Percentiles rank a stretch among this genome's conserved stretches.
phyloP scores from a whole-genome alignment of 2,888 invertebrate species.

The Polyploca ridens region DNA sequence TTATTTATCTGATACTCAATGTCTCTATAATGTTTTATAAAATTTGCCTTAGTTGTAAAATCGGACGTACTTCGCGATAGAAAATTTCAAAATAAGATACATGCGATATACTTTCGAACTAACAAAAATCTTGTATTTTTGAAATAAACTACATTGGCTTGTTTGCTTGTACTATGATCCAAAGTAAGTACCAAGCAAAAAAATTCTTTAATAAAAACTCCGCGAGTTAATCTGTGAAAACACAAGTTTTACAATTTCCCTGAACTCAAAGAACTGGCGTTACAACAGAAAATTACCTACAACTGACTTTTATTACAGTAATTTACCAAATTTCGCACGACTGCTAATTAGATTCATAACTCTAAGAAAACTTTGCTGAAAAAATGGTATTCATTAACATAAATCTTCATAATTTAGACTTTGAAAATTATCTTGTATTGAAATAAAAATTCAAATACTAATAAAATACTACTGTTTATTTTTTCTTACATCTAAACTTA shows the following conservation, averaged over 20 bases:
- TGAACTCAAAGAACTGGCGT: background rate
- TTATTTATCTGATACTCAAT: too few species aligned
- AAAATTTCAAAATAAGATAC: too few species aligned
- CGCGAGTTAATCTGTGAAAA: background rate
- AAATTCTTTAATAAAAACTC: background rate
- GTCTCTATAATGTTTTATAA: too few species aligned
- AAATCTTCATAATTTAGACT: background rate
- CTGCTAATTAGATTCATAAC: constrained; percentile 4
- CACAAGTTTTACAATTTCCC: background rate
- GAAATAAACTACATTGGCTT: too few species aligned
- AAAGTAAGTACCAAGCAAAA: background rate
- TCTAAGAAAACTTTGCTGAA: background rate
- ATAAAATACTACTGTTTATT: constrained; percentile 42
- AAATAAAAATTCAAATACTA: constrained; percentile 31
- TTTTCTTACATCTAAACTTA: constrained; percentile 35
- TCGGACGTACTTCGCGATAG: too few species aligned
- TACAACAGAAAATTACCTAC: constrained; percentile 1
- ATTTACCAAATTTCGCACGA: background rate
- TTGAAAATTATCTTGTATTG: background rate
- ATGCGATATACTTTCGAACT: too few species aligned
- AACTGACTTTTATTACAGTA: constrained; percentile 6
- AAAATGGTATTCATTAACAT: background rate
- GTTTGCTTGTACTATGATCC: too few species aligned
- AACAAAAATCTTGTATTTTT: too few species aligned
- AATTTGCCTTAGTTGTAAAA: too few species aligned